Percentiles rank a stretch among this genome's conserved stretches.
These are phyloP conservation scores for Okamejei kenojei DNA, from an alignment of 2,797 vertebrate species.

Conservation along the genomic window DNA sequence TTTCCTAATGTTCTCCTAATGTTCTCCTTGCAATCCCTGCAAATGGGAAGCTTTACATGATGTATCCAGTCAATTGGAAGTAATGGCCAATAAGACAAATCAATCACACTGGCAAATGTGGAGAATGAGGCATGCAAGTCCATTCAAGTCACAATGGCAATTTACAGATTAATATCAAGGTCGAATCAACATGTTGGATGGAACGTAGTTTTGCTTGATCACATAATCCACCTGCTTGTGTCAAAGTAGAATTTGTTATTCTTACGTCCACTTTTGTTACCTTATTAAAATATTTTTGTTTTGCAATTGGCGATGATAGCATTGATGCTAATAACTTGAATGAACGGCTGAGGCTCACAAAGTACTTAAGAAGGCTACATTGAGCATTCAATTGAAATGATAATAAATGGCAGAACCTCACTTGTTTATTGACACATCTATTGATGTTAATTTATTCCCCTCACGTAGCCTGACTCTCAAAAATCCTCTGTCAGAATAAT, in stretches of 20 bases:
- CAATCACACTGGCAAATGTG: too few relatives aligned
- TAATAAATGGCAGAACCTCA: not conserved
- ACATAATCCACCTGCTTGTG: not conserved
- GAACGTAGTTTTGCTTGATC: not conserved
- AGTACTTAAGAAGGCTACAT: not conserved
- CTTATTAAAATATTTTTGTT: not conserved
- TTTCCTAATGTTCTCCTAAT: not conserved
- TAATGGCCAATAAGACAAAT: too few relatives aligned
- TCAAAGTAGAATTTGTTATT: not conserved
- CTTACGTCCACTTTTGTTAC: not conserved
- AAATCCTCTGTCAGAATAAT: not conserved
- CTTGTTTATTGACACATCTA: not conserved
- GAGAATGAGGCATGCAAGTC: too few relatives aligned
- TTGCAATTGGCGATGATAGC: not conserved
- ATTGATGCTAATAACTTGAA: not conserved
- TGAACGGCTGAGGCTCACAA: not conserved
- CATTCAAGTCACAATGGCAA: too few relatives aligned
- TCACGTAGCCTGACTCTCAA: not conserved
- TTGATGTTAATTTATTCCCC: not conserved
- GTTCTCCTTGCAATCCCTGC: not conserved
- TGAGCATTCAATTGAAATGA: not conserved
- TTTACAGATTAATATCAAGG: too few relatives aligned
- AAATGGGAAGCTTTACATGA: not conserved
- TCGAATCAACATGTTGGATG: not conserved
- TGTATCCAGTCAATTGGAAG: not conserved